Conservation (phyloP, 1,140 invertebrate genomes). For the Ptiloglossa arizonensis region DNA sequence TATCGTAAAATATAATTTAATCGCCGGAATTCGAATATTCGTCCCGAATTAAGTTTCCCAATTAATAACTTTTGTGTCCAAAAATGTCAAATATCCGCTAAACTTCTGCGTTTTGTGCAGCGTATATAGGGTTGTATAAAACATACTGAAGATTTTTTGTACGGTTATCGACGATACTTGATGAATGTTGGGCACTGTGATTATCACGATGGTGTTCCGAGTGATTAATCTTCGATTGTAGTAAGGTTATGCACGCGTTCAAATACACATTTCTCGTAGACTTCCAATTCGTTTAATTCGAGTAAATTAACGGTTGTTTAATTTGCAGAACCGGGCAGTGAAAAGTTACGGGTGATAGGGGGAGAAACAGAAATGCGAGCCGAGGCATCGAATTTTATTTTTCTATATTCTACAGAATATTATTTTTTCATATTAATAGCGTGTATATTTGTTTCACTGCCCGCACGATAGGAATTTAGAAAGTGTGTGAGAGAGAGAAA, state of each 20-base stretch:
- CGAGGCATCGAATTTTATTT: conserved; percentile 19
- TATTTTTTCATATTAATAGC: not conserved
- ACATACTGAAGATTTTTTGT: not conserved
- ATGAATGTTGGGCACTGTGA: not conserved
- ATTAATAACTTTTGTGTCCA: too few relatives aligned
- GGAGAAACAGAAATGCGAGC: not conserved
- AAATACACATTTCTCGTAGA: not conserved
- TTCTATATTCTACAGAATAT: conserved; percentile 17
- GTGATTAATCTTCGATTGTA: not conserved
- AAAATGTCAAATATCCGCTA: not conserved
- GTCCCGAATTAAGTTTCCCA: too few relatives aligned
- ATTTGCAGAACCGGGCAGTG: not conserved
- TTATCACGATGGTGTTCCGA: conserved; percentile 12
- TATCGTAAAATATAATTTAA: too few relatives aligned
- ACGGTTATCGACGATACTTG: not conserved
- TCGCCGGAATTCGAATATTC: too few relatives aligned
- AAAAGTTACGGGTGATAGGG: not conserved
- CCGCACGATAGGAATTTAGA: not conserved
- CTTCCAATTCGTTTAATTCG: not conserved
- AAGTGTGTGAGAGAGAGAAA: too few relatives aligned
- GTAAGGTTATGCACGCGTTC: conserved; percentile 1
- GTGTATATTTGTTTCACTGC: not conserved
- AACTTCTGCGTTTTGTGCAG: not conserved
- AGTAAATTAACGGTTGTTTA: too few relatives aligned
- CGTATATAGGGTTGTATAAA: conserved; percentile 15